Evolutionary conservation across 2,797 vertebrate genomes (phyloP), one percentile per base, ranked within the genome.

Genomic region (Pseudochromis fuscus): DNA sequence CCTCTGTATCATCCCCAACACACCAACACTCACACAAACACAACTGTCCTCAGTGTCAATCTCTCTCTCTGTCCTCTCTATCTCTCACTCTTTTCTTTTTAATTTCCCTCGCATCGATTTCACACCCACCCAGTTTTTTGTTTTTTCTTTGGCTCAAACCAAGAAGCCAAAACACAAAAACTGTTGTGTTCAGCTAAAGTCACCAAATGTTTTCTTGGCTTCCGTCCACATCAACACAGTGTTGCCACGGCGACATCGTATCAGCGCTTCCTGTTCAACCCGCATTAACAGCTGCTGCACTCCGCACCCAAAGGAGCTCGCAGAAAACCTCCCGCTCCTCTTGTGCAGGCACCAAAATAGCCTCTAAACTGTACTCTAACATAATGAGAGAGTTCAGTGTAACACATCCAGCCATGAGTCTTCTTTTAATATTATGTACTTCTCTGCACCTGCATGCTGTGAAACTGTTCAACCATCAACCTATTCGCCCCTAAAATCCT

Each of bases 231-330:
- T 79, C 77, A 90, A 87, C 87, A 86, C 27, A 46, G 48, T 6
- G 86, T 89, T 75, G 74, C 85, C 68, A 46, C 0, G 67, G 79
- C 18, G 68, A 87, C 42, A 4, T 40, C 72, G 77, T 76, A 87
- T 85, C 88, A 88, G 70, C 64, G 16, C 75, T 88, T 91, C 87
- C 91, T 85, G 88, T 78, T 77, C 51, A 63, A 81, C 44, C 49
- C 40, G 0, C 56, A 69, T 38, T 38, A 81, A 68, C 73, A 80
- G 84, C 77, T 79, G 84, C 45, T 55, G 2, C 12, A 27, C 57
- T 75, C 27, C 3, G 37, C 27, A 55, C 5, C 48, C 44, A 24
- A 23, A 74, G 30, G 60, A 72, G 70, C 27, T 66, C 57, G 49
- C 23, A 44, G n/a, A n/a, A 56, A 72, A 51, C 40, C 66, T 38